Conservation (phyloP, 1,140 invertebrate species). For the Danaus melanippus region DNA sequence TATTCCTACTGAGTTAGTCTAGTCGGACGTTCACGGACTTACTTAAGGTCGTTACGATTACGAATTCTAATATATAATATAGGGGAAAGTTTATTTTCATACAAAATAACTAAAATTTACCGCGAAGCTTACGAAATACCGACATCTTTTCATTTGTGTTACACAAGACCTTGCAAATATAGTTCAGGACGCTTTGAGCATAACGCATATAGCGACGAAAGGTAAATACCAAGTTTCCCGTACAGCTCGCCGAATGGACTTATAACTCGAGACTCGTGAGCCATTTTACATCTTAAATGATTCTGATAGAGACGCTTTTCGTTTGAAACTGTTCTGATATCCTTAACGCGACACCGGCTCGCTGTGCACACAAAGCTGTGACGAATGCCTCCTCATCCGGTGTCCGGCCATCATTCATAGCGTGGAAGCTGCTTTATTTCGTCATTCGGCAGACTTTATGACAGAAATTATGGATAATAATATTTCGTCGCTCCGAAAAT, state of each 20-base stretch:
- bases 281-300: too few relatives aligned
- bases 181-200: conserved; percentile 12
- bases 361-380: conserved; percentile 24
- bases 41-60: too few relatives aligned
- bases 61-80: too few relatives aligned
- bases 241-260: not conserved
- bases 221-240: conserved; percentile 14
- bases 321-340: too few relatives aligned
- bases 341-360: conserved; percentile 5
- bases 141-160: conserved; percentile 10
- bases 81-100: not conserved
- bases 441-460: conserved; percentile 20
- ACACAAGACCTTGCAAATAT: conserved; percentile 15
- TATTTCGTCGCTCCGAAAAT: conserved; percentile 6
- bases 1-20: not conserved
- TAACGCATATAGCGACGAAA: conserved; percentile 10
- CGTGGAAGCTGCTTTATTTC: conserved; percentile 18
- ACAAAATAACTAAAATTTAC: conserved; percentile 4
- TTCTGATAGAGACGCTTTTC: too few relatives aligned
- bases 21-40: too few relatives aligned
- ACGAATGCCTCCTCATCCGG: conserved; percentile 42
- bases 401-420: conserved; percentile 39
- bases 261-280: too few relatives aligned
- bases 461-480: conserved; percentile 16
- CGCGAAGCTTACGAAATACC: not conserved